Conservation (phyloP, 2,888 invertebrate genomes). For the Azorinus chamasolen region DNA sequence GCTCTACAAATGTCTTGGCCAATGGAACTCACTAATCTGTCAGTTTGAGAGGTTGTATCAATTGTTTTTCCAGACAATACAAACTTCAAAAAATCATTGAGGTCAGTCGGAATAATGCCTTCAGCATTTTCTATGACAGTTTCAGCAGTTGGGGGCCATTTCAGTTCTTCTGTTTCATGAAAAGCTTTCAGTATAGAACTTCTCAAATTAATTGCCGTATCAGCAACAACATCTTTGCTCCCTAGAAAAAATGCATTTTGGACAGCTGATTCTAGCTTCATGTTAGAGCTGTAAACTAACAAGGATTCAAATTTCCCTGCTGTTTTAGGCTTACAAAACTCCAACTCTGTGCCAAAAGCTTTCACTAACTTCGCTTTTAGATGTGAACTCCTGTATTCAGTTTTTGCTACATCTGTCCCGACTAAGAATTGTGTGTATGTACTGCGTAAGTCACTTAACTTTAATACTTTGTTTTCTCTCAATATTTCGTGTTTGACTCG, state of each 20-base stretch:
- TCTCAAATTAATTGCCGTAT: conserved; percentile 23
- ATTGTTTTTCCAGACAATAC: conserved; percentile 21
- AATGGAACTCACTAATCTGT: conserved; percentile 40
- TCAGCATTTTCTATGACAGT: conserved; percentile 3
- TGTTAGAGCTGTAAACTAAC: conserved; percentile 22
- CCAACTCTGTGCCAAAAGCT: conserved; percentile 4
- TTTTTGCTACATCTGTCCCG: conserved; percentile 14
- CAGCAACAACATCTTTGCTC: conserved; percentile 8
- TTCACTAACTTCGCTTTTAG: conserved; percentile 19
- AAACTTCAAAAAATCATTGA: conserved; percentile 20
- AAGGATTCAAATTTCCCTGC: conserved; percentile 13
- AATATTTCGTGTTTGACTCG: conserved; percentile 10
- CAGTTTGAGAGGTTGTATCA: conserved; percentile 5
- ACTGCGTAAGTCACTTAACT: conserved; percentile 4
- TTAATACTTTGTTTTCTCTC: conserved; percentile 1
- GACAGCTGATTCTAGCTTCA: conserved; percentile 25
- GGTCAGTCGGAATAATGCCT: background rate
- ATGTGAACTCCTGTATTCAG: conserved; percentile 17
- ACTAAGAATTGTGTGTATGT: conserved; percentile 13
- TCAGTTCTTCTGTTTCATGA: conserved; percentile 10
- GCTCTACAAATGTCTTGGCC: conserved; percentile 57
- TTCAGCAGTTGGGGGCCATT: conserved; percentile 41
- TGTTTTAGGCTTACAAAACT: conserved; percentile 6
- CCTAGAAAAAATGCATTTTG: conserved; percentile 17
- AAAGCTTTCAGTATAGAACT: conserved; percentile 23